Conservation (phyloP, 2,888 invertebrate species). For the Lochmaea crataegi region DNA sequence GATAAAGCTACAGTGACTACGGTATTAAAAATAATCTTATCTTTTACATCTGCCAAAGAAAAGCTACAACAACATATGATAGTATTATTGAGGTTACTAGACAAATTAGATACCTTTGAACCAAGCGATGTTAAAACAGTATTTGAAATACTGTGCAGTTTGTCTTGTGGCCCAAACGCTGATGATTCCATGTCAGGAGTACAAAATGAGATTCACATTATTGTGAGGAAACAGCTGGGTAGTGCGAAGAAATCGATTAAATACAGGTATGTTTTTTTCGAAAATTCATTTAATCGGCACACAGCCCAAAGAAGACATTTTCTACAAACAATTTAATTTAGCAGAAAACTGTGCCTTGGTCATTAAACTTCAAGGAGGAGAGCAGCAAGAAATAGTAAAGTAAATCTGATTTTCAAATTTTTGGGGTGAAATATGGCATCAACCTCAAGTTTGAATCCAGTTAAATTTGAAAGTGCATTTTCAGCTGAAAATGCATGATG, state of each 20-base stretch:
- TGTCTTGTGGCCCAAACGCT: slow-evolving; percentile 72
- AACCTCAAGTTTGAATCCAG: no score
- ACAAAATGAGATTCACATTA: slow-evolving; percentile 85
- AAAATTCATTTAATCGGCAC: no score
- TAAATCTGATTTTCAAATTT: no score
- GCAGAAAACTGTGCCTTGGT: no score
- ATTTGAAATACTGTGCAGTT: slow-evolving; percentile 81
- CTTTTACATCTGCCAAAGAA: slow-evolving; percentile 59
- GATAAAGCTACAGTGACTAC: slow-evolving; percentile 53
- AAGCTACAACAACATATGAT: slow-evolving; percentile 71
- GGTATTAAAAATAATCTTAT: slow-evolving; percentile 53
- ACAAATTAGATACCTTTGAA: slow-evolving; percentile 80
- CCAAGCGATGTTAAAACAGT: slow-evolving; percentile 80
- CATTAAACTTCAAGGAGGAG: no score
- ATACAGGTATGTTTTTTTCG: slow-evolving; percentile 61
- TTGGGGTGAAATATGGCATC: no score
- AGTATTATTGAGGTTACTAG: slow-evolving; percentile 75
- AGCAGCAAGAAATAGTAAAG: no score
- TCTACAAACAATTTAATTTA: no score
- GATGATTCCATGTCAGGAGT: slow-evolving; percentile 67
- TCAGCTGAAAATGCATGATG: no score
- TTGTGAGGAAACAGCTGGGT: slow-evolving; percentile 85
- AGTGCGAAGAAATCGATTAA: slow-evolving; percentile 73
- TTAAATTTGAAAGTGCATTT: no score
- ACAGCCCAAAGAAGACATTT: no score